Evolutionary conservation across 2,113 vertebrate species (phyloP), one percentile per base, ranked within the genome.

Genomic region (Erinaceus europaeus): DNA sequence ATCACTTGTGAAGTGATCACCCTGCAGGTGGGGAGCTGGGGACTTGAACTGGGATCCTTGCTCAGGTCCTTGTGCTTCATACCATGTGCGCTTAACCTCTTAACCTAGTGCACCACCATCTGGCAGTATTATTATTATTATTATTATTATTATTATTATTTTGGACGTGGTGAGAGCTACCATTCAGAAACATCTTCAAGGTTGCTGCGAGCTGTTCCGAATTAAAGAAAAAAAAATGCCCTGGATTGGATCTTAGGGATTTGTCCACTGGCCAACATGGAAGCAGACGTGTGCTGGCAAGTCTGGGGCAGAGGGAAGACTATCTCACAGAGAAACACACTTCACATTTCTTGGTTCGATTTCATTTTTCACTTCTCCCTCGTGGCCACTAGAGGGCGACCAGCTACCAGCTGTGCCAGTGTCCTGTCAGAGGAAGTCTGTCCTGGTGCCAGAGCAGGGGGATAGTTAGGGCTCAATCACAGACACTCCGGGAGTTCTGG

Each of bases 131-230:
- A n/a, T n/a, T n/a, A n/a, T n/a, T n/a, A n/a, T n/a, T n/a, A n/a
- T n/a, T n/a, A n/a, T n/a, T n/a, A n/a, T n/a, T n/a, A n/a, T n/a
- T n/a, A n/a, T n/a, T n/a, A n/a, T 95, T 90, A 80, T 61, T 80
- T 91, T 94, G 90, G 92, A 96, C 78, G 29, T 40, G 78, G 53
- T 48, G 23, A 76, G 74, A 76, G 82, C 74, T 87, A 92, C 91
- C 40, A 75, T 86, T 94, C 61, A 82, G 91, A 89, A 93, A 86
- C 42, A 29, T 36, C 53, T 78, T 75, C 89, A 84, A 68, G 53
- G 44, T 92, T 90, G 82, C 81, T 79, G 77, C 42, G 77, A 84
- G 50, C 86, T 79, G 61, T 90, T 90, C 81, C n/a, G 69, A 83
- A 89, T 52, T 38, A 59, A 79, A 91, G 55, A 77, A 68, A 64